phyloP scores from a whole-genome alignment of 1,140 invertebrate species.

The Atopsyche davidsoni region DNA sequence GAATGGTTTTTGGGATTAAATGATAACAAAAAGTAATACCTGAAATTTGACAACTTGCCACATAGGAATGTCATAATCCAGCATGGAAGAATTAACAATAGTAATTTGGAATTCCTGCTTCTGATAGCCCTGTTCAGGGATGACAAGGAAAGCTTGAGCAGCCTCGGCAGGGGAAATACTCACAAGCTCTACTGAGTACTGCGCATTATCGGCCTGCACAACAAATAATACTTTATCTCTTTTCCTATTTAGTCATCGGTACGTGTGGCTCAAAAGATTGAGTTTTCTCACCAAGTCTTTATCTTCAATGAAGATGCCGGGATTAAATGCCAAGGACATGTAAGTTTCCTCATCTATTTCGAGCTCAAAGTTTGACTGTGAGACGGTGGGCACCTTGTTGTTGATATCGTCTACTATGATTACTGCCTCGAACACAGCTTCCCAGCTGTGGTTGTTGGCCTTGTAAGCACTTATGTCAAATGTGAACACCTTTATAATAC shows the following conservation, averaged over 20 bases:
- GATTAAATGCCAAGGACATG: conserved; percentile 39
- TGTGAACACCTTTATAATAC: conserved; percentile 34
- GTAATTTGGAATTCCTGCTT: conserved; percentile 47
- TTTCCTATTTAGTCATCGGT: not conserved
- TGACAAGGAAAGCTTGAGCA: conserved; percentile 46
- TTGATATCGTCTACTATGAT: conserved; percentile 53
- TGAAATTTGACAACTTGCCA: conserved; percentile 40
- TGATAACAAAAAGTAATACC: conserved; percentile 28
- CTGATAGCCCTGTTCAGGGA: conserved; percentile 51
- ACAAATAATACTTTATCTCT: conserved; percentile 1
- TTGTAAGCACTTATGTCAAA: conserved; percentile 50
- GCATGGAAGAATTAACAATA: conserved; percentile 43
- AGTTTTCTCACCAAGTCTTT: conserved; percentile 47
- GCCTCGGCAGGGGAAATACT: conserved; percentile 35
- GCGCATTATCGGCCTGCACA: conserved; percentile 49
- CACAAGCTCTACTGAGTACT: conserved; percentile 43
- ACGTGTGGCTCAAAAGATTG: too few species aligned
- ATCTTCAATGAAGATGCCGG: conserved; percentile 46
- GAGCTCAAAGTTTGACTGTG: conserved; percentile 34
- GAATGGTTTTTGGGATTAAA: not conserved
- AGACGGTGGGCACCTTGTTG: conserved; percentile 46
- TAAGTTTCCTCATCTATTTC: conserved; percentile 43
- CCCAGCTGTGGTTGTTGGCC: conserved; percentile 37
- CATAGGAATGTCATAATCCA: conserved; percentile 50
- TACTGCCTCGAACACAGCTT: conserved; percentile 36